A percentile compares a stretch with the other conserved stretches of the same genome.
Conservation (phyloP, 2,797 vertebrate species). For the Helicolenus hilgendorfi region DNA sequence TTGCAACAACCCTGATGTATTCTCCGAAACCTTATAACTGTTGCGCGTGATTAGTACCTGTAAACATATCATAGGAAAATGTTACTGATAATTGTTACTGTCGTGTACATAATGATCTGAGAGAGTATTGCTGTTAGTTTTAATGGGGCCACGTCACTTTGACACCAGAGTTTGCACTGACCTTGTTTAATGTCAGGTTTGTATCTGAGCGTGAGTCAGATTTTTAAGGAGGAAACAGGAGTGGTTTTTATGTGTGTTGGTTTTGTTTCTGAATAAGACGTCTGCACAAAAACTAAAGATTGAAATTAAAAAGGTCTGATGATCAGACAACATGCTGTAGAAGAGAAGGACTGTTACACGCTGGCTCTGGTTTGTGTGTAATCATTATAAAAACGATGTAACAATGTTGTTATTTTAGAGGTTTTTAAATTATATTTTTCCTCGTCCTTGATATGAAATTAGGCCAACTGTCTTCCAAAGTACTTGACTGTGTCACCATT, state of each 20-base stretch:
- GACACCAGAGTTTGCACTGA: constrained; percentile 68
- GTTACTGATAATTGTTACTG: neutral
- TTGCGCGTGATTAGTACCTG: constrained; percentile 22
- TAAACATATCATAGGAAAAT: neutral
- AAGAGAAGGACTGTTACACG: constrained; percentile 31
- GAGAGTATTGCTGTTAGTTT: constrained; percentile 1
- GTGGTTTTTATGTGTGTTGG: neutral
- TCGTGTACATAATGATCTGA: constrained; percentile 5
- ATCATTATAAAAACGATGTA: constrained; percentile 33
- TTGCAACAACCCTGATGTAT: neutral
- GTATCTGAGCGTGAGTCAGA: neutral
- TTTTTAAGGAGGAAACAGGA: neutral
- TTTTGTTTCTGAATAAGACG: neutral
- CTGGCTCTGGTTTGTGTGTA: constrained; percentile 49
- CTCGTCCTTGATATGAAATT: constrained; percentile 44
- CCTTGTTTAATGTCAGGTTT: neutral
- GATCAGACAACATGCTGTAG: neutral
- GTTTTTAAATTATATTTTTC: constrained; percentile 53
- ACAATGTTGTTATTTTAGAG: constrained; percentile 31
- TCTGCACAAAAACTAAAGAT: constrained; percentile 25
- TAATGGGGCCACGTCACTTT: constrained; percentile 23
- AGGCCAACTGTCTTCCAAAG: constrained; percentile 65
- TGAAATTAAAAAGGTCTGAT: neutral
- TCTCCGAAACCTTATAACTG: constrained; percentile 3
- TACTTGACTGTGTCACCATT: constrained; percentile 10